These are phyloP conservation scores for Byasa hedistus DNA, from an alignment of 2,888 invertebrate genomes.

Conservation along the genomic window DNA sequence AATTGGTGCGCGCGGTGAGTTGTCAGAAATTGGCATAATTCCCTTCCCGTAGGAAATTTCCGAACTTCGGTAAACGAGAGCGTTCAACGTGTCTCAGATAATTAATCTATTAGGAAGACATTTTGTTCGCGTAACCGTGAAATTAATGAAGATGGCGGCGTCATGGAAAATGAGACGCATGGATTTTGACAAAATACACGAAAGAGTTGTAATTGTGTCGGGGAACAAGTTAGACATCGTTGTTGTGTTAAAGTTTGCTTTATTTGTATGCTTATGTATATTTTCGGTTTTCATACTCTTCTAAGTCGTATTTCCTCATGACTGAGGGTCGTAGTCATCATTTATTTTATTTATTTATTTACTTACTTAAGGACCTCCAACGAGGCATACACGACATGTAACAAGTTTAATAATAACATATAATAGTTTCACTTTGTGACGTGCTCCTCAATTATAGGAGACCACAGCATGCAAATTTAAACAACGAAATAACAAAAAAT, in stretches of 20 bases:
- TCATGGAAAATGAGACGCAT: not conserved
- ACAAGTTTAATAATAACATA: no score
- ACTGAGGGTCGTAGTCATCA: no score
- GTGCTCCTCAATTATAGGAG: no score
- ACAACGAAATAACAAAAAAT: no score
- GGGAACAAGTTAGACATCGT: not conserved
- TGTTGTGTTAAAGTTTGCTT: not conserved
- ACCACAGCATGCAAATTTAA: no score
- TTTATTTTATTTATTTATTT: no score
- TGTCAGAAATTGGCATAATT: constrained; percentile 24
- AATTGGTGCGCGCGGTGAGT: constrained; percentile 20
- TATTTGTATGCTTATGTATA: not conserved
- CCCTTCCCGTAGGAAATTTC: constrained; percentile 17
- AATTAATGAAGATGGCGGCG: not conserved
- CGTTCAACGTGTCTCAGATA: constrained; percentile 2
- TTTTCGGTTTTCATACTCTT: no score
- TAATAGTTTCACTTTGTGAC: no score
- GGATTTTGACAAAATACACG: not conserved
- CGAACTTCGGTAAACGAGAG: constrained; percentile 13
- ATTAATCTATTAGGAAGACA: constrained; percentile 3
- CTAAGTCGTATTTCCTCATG: no score
- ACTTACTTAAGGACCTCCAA: no score
- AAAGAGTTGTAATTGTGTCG: not conserved
- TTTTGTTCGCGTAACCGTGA: not conserved
- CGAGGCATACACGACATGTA: no score